A percentile compares a stretch with the other conserved stretches of the same genome.
Conservation (phyloP, 2,888 invertebrate species). For the Aspidiotus rigidus region DNA sequence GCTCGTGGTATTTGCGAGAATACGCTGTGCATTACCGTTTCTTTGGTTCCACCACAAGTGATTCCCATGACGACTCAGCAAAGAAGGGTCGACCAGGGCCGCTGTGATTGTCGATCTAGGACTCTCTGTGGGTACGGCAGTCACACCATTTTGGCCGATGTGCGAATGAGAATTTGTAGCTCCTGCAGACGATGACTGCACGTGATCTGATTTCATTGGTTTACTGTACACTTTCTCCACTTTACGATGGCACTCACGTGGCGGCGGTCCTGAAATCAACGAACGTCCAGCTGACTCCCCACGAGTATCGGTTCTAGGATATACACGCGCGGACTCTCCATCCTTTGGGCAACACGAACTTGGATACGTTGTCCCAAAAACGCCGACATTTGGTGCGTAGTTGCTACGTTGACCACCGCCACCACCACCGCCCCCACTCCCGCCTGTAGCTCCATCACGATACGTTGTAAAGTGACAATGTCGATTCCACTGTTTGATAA, state of each 20-base stretch:
- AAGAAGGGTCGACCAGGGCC: background rate
- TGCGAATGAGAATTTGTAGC: background rate
- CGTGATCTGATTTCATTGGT: background rate
- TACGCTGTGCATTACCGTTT: too few relatives aligned
- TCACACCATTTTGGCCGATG: too few relatives aligned
- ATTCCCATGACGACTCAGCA: background rate
- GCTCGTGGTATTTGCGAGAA: too few relatives aligned
- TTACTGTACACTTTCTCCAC: background rate
- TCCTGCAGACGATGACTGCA: background rate
- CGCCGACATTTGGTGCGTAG: too few relatives aligned
- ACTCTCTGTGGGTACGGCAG: too few relatives aligned
- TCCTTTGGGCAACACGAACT: too few relatives aligned
- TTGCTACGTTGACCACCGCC: too few relatives aligned
- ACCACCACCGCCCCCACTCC: too few relatives aligned
- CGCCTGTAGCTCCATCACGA: background rate
- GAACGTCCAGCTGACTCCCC: too few relatives aligned
- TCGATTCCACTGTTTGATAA: constrained; percentile 22
- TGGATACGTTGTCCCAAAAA: too few relatives aligned
- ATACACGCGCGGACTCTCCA: too few relatives aligned
- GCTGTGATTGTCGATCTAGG: background rate
- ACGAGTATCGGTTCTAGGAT: too few relatives aligned
- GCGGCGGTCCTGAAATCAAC: background rate
- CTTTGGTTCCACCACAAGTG: background rate
- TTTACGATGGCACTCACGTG: background rate
- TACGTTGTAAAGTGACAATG: constrained; percentile 19